Percentiles rank a stretch among this genome's conserved stretches.
phyloP scores from a whole-genome alignment of 1,140 invertebrate species.

The Rhopalosiphum maidis region DNA sequence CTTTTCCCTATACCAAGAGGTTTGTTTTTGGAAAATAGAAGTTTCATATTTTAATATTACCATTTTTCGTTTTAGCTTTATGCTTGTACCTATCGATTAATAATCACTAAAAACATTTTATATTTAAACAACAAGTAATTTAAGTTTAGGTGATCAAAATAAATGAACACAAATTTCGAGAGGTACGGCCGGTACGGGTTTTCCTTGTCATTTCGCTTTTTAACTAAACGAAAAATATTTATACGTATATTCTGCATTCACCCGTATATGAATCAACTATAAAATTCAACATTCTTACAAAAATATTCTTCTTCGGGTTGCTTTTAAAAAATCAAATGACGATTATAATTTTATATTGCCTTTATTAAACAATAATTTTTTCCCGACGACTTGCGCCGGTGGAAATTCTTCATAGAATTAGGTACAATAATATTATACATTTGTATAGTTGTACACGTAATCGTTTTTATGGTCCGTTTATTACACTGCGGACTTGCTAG shows the following conservation, averaged over 20 bases:
- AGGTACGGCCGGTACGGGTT: no score
- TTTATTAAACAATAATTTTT: neutral
- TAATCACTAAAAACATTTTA: neutral
- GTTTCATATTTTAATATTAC: neutral
- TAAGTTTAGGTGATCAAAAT: neutral
- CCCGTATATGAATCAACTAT: no score
- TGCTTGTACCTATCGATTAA: neutral
- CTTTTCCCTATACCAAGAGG: neutral
- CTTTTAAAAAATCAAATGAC: neutral
- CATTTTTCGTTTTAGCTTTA: neutral
- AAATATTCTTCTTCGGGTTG: neutral
- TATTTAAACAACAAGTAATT: neutral
- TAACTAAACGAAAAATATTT: no score
- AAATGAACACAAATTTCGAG: no score
- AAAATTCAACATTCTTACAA: no score
- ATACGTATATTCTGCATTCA: no score
- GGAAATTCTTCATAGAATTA: neutral
- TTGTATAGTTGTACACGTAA: neutral
- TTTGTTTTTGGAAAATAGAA: neutral
- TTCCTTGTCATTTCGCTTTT: no score
- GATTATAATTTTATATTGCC: neutral
- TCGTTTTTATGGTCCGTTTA: constrained; percentile 1
- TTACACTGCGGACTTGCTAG: neutral
- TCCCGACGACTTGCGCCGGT: neutral
- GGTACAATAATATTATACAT: neutral